Conservation (phyloP, 2,888 invertebrate species). For the Rutpela maculata region DNA sequence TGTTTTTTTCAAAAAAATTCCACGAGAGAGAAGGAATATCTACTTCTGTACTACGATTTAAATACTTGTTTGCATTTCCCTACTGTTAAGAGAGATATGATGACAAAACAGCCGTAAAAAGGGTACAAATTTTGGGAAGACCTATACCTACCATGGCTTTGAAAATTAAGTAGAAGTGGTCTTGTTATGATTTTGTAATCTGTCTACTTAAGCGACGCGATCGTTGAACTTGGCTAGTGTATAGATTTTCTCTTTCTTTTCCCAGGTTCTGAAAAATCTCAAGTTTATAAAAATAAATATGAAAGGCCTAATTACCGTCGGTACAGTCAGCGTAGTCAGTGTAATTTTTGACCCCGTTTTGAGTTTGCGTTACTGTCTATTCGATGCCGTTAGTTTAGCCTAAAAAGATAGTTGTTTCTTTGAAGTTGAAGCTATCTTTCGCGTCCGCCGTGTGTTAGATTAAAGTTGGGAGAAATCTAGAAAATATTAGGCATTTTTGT, state of each 20-base stretch:
- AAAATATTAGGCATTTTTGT: constrained; percentile 65
- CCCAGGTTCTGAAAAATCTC: constrained; percentile 70
- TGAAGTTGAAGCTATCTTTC: constrained; percentile 55
- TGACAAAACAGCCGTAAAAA: not conserved
- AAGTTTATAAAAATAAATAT: constrained; percentile 74
- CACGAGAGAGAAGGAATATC: constrained; percentile 59
- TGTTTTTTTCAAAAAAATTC: constrained; percentile 64
- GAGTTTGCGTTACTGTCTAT: constrained; percentile 68
- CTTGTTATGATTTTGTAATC: constrained; percentile 47
- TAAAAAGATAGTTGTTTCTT: constrained; percentile 65
- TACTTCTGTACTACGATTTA: constrained; percentile 45
- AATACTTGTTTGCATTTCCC: constrained; percentile 25
- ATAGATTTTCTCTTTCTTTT: constrained; percentile 72
- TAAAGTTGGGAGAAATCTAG: constrained; percentile 55
- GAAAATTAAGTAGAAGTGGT: constrained; percentile 47
- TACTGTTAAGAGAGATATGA: not conserved
- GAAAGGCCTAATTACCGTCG: constrained; percentile 71
- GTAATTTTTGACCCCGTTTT: constrained; percentile 74
- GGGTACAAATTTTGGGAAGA: constrained; percentile 16
- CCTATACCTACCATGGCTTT: constrained; percentile 37
- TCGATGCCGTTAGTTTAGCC: constrained; percentile 71
- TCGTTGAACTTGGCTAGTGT: constrained; percentile 69
- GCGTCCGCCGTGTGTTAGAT: constrained; percentile 52
- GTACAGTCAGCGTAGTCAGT: constrained; percentile 67
- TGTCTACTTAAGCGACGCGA: constrained; percentile 56